Percentiles rank a stretch among this genome's conserved stretches.
Evolutionary conservation across 1,140 invertebrate genomes (phyloP).

Genomic region (Leptinotarsa texana): DNA sequence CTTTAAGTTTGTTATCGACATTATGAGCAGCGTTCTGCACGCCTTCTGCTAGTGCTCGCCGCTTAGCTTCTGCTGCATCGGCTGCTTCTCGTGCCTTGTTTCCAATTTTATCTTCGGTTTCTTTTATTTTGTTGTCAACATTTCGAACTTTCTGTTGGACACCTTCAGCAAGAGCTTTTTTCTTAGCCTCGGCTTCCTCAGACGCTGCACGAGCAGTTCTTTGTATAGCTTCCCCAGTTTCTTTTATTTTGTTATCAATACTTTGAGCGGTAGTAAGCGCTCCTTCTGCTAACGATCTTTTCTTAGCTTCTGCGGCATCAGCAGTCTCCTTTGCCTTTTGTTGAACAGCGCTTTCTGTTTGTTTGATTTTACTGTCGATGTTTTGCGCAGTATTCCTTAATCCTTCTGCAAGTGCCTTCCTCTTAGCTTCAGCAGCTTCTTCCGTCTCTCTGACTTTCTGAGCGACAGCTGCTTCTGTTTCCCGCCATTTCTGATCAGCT

Average conservation of each 20-base stretch:
- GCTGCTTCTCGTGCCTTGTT: constrained; percentile 23
- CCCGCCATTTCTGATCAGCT: constrained; percentile 22
- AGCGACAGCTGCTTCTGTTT: constrained; percentile 28
- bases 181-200: constrained; percentile 21
- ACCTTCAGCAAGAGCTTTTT: constrained; percentile 17
- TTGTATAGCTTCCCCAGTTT: constrained; percentile 14
- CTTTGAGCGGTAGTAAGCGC: constrained; percentile 1
- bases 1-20: constrained; percentile 32
- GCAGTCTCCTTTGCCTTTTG: constrained; percentile 16
- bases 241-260: constrained; percentile 30
- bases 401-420: constrained; percentile 8
- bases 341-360: neutral
- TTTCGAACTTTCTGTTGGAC: constrained; percentile 22
- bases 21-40: constrained; percentile 31
- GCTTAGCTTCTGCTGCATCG: constrained; percentile 27
- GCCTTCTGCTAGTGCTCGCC: constrained; percentile 28
- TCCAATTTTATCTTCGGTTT: constrained; percentile 27
- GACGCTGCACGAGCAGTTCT: constrained; percentile 3
- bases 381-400: constrained; percentile 25
- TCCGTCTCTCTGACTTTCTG: constrained; percentile 28
- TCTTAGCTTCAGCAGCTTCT: constrained; percentile 15
- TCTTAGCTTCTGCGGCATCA: constrained; percentile 17
- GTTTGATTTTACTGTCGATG: constrained; percentile 27
- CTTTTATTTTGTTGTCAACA: constrained; percentile 35
- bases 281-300: constrained; percentile 15